Evolutionary conservation across 2,888 invertebrate species (phyloP).

Genomic region (Drosophila cyrtoloma): DNA sequence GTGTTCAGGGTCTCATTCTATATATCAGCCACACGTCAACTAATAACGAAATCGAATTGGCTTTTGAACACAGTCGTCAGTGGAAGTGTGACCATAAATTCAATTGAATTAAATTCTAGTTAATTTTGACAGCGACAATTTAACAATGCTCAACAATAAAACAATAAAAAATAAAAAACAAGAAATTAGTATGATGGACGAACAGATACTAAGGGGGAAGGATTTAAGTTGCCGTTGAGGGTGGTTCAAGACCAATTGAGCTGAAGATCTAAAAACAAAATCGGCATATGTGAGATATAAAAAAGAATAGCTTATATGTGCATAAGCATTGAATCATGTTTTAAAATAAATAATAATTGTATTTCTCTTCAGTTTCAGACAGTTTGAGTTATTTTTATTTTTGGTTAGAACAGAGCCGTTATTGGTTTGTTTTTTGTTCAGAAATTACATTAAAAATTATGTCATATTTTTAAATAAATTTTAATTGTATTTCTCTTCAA

Average conservation of each 20-base stretch:
- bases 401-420: background rate
- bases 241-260: background rate
- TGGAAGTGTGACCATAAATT: conserved; percentile 69
- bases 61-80: conserved; percentile 33
- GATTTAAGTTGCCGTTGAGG: background rate
- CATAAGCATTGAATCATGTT: background rate
- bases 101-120: conserved; percentile 73
- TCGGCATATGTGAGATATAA: background rate
- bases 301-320: background rate
- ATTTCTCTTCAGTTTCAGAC: background rate
- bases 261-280: background rate
- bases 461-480: background rate
- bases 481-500: background rate
- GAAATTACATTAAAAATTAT: background rate
- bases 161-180: conserved; percentile 13
- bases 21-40: conserved; percentile 36
- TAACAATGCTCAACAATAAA: conserved; percentile 44
- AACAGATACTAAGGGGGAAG: background rate
- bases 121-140: conserved; percentile 52
- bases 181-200: background rate
- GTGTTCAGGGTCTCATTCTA: conserved; percentile 35
- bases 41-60: conserved; percentile 65
- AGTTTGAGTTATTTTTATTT: background rate
- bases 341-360: background rate
- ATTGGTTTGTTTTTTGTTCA: background rate